Conservation (phyloP, 2,113 vertebrate species). For the Gallinago undulata region DNA sequence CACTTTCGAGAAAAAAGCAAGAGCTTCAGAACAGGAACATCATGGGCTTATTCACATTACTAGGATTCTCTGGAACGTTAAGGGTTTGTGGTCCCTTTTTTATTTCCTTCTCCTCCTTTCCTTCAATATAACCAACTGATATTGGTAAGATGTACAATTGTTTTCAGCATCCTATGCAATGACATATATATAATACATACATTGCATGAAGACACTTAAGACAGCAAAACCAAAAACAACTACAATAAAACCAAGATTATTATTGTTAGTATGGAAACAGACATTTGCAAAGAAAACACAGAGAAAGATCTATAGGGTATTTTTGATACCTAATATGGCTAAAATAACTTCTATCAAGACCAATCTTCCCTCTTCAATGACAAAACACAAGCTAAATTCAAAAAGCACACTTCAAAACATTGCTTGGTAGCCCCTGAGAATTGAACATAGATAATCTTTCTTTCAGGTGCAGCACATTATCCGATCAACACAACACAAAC, state of each 20-base stretch:
- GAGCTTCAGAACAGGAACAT: neutral
- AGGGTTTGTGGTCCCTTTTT: neutral
- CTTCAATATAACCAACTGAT: neutral
- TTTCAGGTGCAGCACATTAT: conserved; percentile 57
- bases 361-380: conserved; percentile 30
- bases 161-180: neutral
- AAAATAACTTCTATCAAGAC: conserved; percentile 30
- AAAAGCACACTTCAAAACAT: conserved; percentile 57
- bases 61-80: neutral
- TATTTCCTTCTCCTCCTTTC: fast-evolving
- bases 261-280: neutral
- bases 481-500: conserved; percentile 41
- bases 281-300: conserved; percentile 8
- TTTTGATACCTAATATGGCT: conserved; percentile 5
- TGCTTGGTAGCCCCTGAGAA: conserved; percentile 37
- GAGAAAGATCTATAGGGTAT: neutral
- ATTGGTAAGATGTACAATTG: neutral
- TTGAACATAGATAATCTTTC: conserved; percentile 34
- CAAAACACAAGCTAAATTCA: conserved; percentile 34
- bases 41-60: neutral
- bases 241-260: neutral
- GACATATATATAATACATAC: neutral
- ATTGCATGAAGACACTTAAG: neutral
- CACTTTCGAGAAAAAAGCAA: neutral
- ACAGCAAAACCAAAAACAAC: neutral